Evolutionary conservation across 2,797 vertebrate species (phyloP), one percentile per base, ranked within the genome.

Genomic region (Sebastes minor): DNA sequence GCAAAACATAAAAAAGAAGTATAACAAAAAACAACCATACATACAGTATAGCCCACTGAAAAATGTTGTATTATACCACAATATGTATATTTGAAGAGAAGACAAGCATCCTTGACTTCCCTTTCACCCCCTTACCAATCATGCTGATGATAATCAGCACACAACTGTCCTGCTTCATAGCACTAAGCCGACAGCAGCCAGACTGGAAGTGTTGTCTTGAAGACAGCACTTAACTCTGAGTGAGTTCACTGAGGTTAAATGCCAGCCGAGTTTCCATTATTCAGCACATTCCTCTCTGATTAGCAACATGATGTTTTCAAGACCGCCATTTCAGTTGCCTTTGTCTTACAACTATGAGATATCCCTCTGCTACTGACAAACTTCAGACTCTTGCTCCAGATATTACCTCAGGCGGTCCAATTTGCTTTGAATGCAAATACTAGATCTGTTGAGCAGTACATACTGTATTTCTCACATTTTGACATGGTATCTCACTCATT

Each of bases 221-320:
- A 76, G 25, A 65, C 25, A 28, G 42, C 69, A 49, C 30, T 74
- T 74, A 53, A 27, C 30, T 70, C 46, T 73, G 27, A 76, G 59
- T 55, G 63, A 57, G 16, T 61, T 64, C 53, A 60, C 23, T 56
- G 64, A 66, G 59, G 55, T 77, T 60, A 59, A 69, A 78, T 27
- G 56, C 23, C 57, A 23, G 56, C 3, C 1, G 0, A 71, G 9
- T 59, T 84, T 52, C 23, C 35, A 61, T 66, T 71, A 71, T 79
- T 68, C 68, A 84, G 63, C 52, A 64, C 18, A 72, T 60, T 78
- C 38, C 38, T 67, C 33, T n/a, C 12, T 4, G 16, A 65, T 71
- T 64, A 65, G 46, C 63, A 42, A 38, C 57, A 10, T 16, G 23
- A 61, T 53, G 5, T 67, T 81, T 73, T 69, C 25, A 33, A 25